Base-by-base conservation (phyloP, 1,140 invertebrate species). In the Cryptotermes secundus region DNA sequence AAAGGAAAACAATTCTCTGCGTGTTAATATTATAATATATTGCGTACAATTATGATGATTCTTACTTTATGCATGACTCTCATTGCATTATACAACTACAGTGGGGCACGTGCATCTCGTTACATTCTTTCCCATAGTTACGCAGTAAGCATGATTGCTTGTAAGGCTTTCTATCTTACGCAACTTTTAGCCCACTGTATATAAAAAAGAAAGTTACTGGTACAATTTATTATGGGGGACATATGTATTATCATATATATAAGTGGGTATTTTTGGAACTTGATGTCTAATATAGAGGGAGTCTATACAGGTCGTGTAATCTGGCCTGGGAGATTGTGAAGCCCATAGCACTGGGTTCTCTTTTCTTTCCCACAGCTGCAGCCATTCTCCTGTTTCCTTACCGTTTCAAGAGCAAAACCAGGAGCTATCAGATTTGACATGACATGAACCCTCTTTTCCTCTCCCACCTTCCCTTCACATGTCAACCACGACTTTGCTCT, bases 401-500 rank as follows among this genome's bases (percentile, higher is more conserved):
- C 59, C 59, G 26, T 72, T 72, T 72, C 59, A 14, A 72, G 59
- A 72, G 59, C 26, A 72, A 31, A 26, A 72, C 59, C 59, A 72
- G 59, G n/a, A 72, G 59, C 59, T 72, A 72, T 72, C 59, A 72
- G 59, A 72, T n/a, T 72, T 72, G 59, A 72, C 59, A 72, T 72
- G 59, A 72, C 59, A 72, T 72, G 59, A 31, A 72, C 59, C 59
- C 59, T 72, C 59, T 72, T 72, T 59, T n/a, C 26, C 59, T 31
- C 59, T 72, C 59, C 59, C 59, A 72, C 24, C 1, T 45, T 81
- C 34, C 42, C 80, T 81, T 81, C 80, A 36, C 80, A 81, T 81
- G 80, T 81, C 80, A 81, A 81, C 80, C 80, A 81, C 80, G 59
- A 72, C 59, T 72, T 72, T 72, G 10, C 59, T 81, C 80, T 36